phyloP scores from a whole-genome alignment of 2,888 invertebrate species.

The Aplocera efformata region DNA sequence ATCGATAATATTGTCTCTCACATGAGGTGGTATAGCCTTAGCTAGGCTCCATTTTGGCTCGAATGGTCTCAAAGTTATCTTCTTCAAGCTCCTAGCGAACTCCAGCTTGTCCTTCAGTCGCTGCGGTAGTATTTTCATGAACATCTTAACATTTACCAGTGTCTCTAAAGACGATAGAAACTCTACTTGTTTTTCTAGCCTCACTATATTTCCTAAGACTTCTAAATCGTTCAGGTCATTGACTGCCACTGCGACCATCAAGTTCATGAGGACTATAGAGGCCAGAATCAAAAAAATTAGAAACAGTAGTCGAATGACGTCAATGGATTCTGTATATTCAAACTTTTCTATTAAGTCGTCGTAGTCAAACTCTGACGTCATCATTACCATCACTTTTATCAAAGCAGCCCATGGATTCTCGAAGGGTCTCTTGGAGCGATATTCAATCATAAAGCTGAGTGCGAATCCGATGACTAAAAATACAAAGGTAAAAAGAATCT shows the following conservation, averaged over 20 bases:
- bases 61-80: slow-evolving; percentile 24
- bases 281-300: slow-evolving; percentile 73
- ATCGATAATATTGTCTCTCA: slow-evolving; percentile 60
- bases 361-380: slow-evolving; percentile 82
- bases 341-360: slow-evolving; percentile 59
- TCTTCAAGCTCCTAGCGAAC: slow-evolving; percentile 9
- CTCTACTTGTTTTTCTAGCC: slow-evolving; percentile 78
- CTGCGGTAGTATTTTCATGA: slow-evolving; percentile 25
- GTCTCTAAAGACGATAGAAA: slow-evolving; percentile 51
- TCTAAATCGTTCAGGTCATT: slow-evolving; percentile 79
- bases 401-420: slow-evolving; percentile 74
- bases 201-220: slow-evolving; percentile 73
- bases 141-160: slow-evolving; percentile 21
- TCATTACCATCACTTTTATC: slow-evolving; percentile 81
- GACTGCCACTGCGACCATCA: slow-evolving; percentile 81
- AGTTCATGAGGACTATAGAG: slow-evolving; percentile 79
- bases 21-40: slow-evolving; percentile 48
- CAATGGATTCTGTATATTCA: slow-evolving; percentile 41
- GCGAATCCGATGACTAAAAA: slow-evolving; percentile 79
- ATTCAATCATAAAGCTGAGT: slow-evolving; percentile 78
- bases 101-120: slow-evolving; percentile 21
- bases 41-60: slow-evolving; percentile 22
- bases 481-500: slow-evolving; percentile 70
- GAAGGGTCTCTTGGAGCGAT: slow-evolving; percentile 70
- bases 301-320: slow-evolving; percentile 68